Evolutionary conservation across 2,113 vertebrate genomes (phyloP), one percentile per base, ranked within the genome.

Genomic region (Pseudonaja textilis): DNA sequence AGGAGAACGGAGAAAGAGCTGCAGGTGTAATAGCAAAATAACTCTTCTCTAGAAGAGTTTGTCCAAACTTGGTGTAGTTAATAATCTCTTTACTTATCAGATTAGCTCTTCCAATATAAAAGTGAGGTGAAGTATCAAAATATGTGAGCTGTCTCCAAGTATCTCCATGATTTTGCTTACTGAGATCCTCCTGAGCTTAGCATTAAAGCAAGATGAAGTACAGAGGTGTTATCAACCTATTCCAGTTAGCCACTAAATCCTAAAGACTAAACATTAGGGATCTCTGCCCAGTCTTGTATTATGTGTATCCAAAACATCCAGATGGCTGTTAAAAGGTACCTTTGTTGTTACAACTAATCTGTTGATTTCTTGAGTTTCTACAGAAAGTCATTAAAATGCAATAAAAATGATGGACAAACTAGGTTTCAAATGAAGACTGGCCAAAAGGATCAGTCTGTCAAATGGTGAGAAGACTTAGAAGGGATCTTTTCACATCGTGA

Each of bases 81-180:
- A 89, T 91, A 94, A 74, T 47, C 52, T 90, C 52, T 91, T 90
- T 95, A 54, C 26, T 57, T 93, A 85, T 88, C 52, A 26, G 89
- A 59, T 93, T 92, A 89, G 1, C 47, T 20, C 55, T 45, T 39
- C 91, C 59, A 85, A 92, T 91, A 20, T 56, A 55, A 5, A 92
- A 55, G 29, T 18, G 29, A 22, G 85, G 14, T 10, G 52, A 50
- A 16, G 55, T 29, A 93, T 50, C 23, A 52, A 92, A 94, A 94
- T 93, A n/a, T 91, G 85, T 0, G 91, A 85, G 42, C 1, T 95
- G 93, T 93, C 92, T 69, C 86, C 87, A 94, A 93, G 94, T 1
- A 12, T 57, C 26, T 61, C 88, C 39, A 29, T 5, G 23, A 11
- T 57, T 95, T 93, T 74, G 81, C 94, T 90, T 91, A 5, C 1